phyloP scores from a whole-genome alignment of 2,888 invertebrate species.

The Bellardia pandia region DNA sequence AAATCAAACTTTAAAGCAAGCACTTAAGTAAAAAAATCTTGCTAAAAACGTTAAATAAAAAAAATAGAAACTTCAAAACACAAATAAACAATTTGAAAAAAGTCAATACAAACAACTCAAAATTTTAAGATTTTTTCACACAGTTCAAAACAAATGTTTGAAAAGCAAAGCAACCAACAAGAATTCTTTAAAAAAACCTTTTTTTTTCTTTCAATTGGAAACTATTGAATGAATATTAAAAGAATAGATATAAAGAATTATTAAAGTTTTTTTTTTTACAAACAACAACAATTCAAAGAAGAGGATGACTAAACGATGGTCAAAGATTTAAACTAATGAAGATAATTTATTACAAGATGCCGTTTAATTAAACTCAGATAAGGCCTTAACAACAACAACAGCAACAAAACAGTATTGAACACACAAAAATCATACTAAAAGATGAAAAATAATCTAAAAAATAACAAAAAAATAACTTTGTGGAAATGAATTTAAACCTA shows the following conservation, averaged over 20 bases:
- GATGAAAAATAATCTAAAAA: constrained; percentile 13
- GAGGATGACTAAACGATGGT: constrained; percentile 73
- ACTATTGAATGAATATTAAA: constrained; percentile 58
- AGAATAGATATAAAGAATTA: constrained; percentile 47
- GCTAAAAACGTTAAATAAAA: neutral
- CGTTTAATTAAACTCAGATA: constrained; percentile 84
- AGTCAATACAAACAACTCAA: neutral
- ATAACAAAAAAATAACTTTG: constrained; percentile 9
- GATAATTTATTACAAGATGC: constrained; percentile 84
- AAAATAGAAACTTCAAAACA: constrained; percentile 15
- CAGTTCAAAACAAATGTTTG: constrained; percentile 18
- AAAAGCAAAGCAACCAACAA: neutral
- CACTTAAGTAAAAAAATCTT: constrained; percentile 7
- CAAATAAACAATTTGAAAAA: constrained; percentile 11
- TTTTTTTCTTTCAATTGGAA: constrained; percentile 36
- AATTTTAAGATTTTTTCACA: constrained; percentile 55
- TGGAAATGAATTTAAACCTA: constrained; percentile 3
- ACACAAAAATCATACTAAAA: constrained; percentile 43
- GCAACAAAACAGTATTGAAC: constrained; percentile 45
- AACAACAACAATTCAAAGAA: neutral
- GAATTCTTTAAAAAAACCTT: constrained; percentile 7
- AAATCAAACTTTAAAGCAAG: neutral
- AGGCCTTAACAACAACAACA: constrained; percentile 73
- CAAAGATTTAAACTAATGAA: constrained; percentile 81
- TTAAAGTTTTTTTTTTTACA: constrained; percentile 35